Conservation (phyloP, 2,797 vertebrate genomes). For the Thunnus albacares region DNA sequence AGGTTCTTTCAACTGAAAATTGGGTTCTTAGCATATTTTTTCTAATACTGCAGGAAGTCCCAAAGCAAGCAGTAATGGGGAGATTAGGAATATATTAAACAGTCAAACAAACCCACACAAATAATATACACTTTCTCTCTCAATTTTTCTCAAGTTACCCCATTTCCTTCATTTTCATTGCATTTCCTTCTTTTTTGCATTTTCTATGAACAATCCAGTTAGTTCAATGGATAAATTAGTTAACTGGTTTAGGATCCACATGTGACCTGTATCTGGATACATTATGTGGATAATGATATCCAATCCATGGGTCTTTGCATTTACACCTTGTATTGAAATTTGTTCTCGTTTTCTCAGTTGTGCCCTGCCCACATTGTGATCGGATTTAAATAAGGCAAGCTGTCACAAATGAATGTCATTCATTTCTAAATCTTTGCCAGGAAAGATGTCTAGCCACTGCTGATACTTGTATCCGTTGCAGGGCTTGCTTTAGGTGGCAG, state of each 20-base stretch:
- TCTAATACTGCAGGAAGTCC: conserved; percentile 25
- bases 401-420: no score
- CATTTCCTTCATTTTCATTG: background rate
- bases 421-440: no score
- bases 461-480: no score
- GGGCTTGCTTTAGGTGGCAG: no score
- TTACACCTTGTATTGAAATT: no score
- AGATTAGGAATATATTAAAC: conserved; percentile 50
- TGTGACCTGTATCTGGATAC: no score
- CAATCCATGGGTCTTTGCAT: no score
- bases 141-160: conserved; percentile 5
- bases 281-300: no score
- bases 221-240: conserved; percentile 1
- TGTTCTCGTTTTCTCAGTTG: no score
- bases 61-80: conserved; percentile 32
- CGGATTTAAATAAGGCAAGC: no score
- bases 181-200: background rate
- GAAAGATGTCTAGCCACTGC: no score
- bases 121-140: background rate
- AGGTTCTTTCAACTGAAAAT: conserved; percentile 37
- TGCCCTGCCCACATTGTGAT: no score
- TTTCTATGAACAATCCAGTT: conserved; percentile 1
- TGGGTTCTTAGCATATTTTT: conserved; percentile 22
- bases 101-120: conserved; percentile 27
- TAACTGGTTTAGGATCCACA: background rate